Base-by-base conservation (phyloP, 2,113 vertebrate genomes). In the Aptenodytes patagonicus region DNA sequence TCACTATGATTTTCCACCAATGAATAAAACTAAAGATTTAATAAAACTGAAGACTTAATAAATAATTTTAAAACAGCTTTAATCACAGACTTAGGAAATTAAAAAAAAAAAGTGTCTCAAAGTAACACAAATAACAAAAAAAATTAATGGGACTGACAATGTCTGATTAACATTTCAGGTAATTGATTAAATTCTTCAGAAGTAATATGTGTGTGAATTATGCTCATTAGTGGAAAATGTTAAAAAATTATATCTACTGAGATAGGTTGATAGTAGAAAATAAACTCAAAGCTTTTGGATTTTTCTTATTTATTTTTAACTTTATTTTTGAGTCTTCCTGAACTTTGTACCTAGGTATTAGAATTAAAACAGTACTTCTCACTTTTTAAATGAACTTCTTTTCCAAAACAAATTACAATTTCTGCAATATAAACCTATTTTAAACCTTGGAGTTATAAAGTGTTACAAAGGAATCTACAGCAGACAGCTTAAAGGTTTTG, bases 101-200 rank as follows among this genome's bases (percentile, higher is more conserved):
- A 25, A 19, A 55, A 32, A 12, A 36, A 57, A 16, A 13, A 14
- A 14, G 15, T 65, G 17, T n/a, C 32, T 72, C 20, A 36, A 92
- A 42, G 6, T 92, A 91, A 76, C 15, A 84, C 46, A 84, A 93
- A 69, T 83, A 82, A 84, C 34, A 47, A 62, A 84, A 94, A 88
- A 73, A 34, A 29, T 84, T 90, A 92, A 90, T 90, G 16, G 52
- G 6, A 82, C 42, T 68, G 64, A 44, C 40, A 95, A 64, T 61
- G 17, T 68, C 65, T 77, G 79, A 93, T 95, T 93, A 94, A 89
- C 65, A 91, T 96, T 94, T 97, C 25, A 86, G 76, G 44, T 34
- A 93, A 80, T 19, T 84, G 77, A 44, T 71, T 9, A 94, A 90
- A 64, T 87, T 92, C 34, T 84, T 92, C 79, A 84, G 44, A 81